A percentile compares a stretch with the other conserved stretches of the same genome.
Evolutionary conservation across 1,140 invertebrate species (phyloP).

Genomic region (Caenorhabditis brenneri): DNA sequence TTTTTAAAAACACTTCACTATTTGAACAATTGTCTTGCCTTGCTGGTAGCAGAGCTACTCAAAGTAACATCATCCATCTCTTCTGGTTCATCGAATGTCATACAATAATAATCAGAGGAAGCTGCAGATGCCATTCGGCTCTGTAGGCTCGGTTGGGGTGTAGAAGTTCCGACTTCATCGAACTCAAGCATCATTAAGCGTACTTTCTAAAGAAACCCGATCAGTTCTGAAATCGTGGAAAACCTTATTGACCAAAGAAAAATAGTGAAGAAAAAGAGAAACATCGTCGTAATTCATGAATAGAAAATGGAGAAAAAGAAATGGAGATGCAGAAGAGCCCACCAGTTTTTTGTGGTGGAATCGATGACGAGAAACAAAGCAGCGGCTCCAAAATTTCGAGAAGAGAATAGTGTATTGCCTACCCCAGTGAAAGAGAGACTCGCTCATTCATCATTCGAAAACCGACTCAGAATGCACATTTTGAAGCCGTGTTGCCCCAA

Average conservation of each 20-base stretch:
- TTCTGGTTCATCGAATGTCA: slow-evolving; percentile 50
- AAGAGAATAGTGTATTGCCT: not conserved
- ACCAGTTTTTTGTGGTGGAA: not conserved
- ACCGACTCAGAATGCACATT: not conserved
- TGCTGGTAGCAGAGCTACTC: slow-evolving; percentile 18
- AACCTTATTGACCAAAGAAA: not conserved
- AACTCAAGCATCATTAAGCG: slow-evolving; percentile 1
- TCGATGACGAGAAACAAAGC: not conserved
- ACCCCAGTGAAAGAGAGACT: not conserved
- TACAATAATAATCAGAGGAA: slow-evolving; percentile 49
- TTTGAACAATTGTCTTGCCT: not conserved
- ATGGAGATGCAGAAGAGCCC: not conserved
- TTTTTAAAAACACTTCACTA: too few species aligned
- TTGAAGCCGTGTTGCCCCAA: not conserved
- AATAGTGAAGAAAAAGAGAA: not conserved
- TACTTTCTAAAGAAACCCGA: too few species aligned
- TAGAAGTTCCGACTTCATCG: slow-evolving; percentile 5
- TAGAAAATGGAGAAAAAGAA: not conserved
- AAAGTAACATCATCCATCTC: slow-evolving; percentile 41
- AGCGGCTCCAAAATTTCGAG: not conserved
- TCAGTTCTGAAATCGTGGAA: not conserved
- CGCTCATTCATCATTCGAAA: slow-evolving; percentile 37
- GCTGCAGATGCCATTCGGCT: slow-evolving; percentile 10
- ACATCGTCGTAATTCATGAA: not conserved
- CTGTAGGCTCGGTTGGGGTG: not conserved